phyloP scores from a whole-genome alignment of 2,113 vertebrate species.

The Pollimyrus isidori region DNA sequence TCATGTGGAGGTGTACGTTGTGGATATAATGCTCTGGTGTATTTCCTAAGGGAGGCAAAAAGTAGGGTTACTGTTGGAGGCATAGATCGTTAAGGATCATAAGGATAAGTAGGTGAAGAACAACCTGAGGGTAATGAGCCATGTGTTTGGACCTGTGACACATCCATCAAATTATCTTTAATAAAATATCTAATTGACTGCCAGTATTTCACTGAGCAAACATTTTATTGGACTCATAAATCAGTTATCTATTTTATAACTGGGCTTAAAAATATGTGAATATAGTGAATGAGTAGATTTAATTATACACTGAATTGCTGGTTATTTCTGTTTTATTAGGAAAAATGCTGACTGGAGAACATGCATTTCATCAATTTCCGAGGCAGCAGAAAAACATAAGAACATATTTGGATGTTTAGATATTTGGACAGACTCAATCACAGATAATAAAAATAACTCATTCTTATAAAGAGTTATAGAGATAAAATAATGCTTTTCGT shows the following conservation, averaged over 20 bases:
- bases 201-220: background rate
- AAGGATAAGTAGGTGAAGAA: background rate
- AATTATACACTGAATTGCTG: background rate
- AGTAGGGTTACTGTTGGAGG: background rate
- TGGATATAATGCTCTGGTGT: background rate
- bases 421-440: background rate
- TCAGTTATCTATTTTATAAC: background rate
- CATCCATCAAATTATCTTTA: constrained; percentile 1
- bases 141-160: background rate
- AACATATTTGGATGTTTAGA: background rate
- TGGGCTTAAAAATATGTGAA: background rate
- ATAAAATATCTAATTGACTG: background rate
- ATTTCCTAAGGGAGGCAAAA: background rate
- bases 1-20: background rate
- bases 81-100: background rate
- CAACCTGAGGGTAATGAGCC: background rate
- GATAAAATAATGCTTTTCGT: background rate
- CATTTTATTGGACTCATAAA: background rate
- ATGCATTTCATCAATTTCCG: background rate
- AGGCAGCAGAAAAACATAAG: background rate
- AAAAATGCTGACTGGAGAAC: background rate
- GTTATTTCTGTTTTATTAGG: background rate
- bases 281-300: background rate
- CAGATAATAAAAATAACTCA: background rate
- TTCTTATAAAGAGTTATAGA: background rate